Conservation (phyloP, 1,140 invertebrate species). For the Varroa destructor region DNA sequence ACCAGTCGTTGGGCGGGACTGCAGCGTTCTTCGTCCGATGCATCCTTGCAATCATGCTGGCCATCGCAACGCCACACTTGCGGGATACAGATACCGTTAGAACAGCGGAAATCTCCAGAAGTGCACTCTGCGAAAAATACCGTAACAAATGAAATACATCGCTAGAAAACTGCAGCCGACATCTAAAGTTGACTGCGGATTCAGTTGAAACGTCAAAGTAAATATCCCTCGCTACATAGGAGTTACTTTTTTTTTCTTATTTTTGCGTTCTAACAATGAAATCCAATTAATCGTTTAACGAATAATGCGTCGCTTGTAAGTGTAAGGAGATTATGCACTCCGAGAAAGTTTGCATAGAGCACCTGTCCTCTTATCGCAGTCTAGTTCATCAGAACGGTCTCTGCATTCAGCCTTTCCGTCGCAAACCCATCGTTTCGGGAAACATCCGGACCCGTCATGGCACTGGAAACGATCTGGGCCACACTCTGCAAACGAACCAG, state of each 20-base stretch:
- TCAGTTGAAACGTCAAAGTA: no score
- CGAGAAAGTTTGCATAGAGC: background rate
- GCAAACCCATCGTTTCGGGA: slow-evolving; percentile 32
- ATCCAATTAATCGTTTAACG: no score
- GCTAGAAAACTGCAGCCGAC: no score
- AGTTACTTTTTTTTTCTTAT: no score
- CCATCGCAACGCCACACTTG: slow-evolving; percentile 44
- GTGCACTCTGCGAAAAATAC: slow-evolving; percentile 31
- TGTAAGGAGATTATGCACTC: no score
- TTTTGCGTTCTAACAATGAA: no score
- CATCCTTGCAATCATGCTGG: slow-evolving; percentile 31
- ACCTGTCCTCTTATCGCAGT: slow-evolving; percentile 31
- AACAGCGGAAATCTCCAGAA: slow-evolving; percentile 60
- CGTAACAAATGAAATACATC: background rate
- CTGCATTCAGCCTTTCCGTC: slow-evolving; percentile 35
- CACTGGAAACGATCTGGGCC: slow-evolving; percentile 34
- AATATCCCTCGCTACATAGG: no score
- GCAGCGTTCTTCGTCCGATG: slow-evolving; percentile 9
- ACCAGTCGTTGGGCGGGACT: background rate
- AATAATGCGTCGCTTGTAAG: no score
- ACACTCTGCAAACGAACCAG: slow-evolving; percentile 27
- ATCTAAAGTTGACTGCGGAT: no score
- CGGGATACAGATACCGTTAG: slow-evolving; percentile 62
- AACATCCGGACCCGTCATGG: slow-evolving; percentile 31
- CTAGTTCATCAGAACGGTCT: slow-evolving; percentile 34